phyloP scores from a whole-genome alignment of 2,888 invertebrate species.

The Chorisops tibialis region DNA sequence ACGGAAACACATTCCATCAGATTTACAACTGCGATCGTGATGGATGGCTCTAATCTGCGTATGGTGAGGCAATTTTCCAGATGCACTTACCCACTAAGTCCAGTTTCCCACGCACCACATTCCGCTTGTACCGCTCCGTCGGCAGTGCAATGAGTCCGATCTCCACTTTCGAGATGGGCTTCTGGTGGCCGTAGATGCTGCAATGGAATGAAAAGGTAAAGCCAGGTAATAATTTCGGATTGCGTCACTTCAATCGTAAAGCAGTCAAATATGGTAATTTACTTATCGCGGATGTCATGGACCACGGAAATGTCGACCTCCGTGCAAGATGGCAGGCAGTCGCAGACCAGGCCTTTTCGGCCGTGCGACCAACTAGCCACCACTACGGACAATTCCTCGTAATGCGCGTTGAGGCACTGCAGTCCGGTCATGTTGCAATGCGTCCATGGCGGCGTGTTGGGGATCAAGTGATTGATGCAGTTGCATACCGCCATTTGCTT shows the following conservation, averaged over 20 bases:
- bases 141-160: slow-evolving; percentile 65
- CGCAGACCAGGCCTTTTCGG: slow-evolving; percentile 62
- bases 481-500: slow-evolving; percentile 61
- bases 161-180: slow-evolving; percentile 54
- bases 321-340: slow-evolving; percentile 68
- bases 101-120: slow-evolving; percentile 67
- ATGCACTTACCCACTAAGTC: slow-evolving; percentile 66
- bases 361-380: slow-evolving; percentile 63
- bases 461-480: slow-evolving; percentile 69
- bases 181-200: slow-evolving; percentile 42
- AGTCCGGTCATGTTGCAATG: slow-evolving; percentile 65
- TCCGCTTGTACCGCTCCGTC: slow-evolving; percentile 67
- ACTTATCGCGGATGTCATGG: slow-evolving; percentile 50
- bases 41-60: not conserved
- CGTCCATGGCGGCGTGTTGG: slow-evolving; percentile 54
- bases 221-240: too few relatives aligned
- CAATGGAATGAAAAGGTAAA: slow-evolving; percentile 13
- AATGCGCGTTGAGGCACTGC: slow-evolving; percentile 61
- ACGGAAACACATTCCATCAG: not conserved
- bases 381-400: slow-evolving; percentile 61
- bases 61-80: too few relatives aligned
- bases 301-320: slow-evolving; percentile 67
- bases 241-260: too few relatives aligned
- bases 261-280: slow-evolving; percentile 13
- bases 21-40: not conserved